A percentile compares a stretch with the other conserved stretches of the same genome.
Conservation (phyloP, 2,797 vertebrate genomes). For the Natrix natrix region DNA sequence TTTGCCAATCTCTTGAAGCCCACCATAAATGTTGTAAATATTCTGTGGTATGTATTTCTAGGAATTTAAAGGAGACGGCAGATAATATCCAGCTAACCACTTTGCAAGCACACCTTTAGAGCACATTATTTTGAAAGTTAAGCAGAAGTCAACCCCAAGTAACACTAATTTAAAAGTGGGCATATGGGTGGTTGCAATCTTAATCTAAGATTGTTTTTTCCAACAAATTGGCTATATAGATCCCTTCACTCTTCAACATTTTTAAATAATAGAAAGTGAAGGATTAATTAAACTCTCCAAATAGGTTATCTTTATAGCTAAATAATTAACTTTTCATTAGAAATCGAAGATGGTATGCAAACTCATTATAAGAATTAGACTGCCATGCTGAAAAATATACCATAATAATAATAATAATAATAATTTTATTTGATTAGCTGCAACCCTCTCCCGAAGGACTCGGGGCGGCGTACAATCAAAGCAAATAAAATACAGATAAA, state of each 20-base stretch:
- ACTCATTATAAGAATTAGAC: conserved; percentile 15
- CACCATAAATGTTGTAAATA: background rate
- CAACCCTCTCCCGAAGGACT: too few relatives aligned
- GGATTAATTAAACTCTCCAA: background rate
- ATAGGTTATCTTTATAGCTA: background rate
- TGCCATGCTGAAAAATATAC: conserved; percentile 23
- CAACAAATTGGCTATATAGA: background rate
- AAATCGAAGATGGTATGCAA: conserved; percentile 22
- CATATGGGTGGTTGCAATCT: background rate
- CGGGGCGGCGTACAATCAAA: too few relatives aligned
- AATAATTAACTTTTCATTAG: conserved; percentile 9
- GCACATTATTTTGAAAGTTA: background rate
- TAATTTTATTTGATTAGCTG: too few relatives aligned
- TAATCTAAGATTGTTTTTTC: background rate
- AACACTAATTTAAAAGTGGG: background rate
- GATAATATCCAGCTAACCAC: background rate
- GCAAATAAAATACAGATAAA: too few relatives aligned
- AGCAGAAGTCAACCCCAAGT: background rate
- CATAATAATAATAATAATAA: too few relatives aligned
- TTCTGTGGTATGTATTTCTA: background rate
- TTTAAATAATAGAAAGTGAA: background rate
- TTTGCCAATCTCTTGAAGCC: background rate
- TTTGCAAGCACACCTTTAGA: background rate
- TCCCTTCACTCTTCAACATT: background rate
- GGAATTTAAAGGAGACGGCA: background rate